Percentiles rank a stretch among this genome's conserved stretches.
Evolutionary conservation across 2,113 vertebrate species (phyloP).

Genomic region (Callipepla squamata): DNA sequence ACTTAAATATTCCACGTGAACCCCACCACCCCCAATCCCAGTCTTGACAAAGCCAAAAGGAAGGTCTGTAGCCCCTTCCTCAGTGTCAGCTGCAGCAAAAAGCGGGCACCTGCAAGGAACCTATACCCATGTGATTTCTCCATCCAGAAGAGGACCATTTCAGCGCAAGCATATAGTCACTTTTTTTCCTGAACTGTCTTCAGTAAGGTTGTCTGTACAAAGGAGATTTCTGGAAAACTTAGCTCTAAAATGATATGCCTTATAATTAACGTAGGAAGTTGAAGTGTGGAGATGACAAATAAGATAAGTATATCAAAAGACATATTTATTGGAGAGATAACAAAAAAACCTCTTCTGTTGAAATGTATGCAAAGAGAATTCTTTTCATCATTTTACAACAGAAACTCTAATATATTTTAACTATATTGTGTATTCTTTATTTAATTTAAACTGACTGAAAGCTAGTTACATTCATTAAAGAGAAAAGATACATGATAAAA

Average conservation of each 20-base stretch:
- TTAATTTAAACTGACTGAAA: neutral
- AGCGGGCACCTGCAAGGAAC: neutral
- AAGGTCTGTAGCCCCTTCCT: neutral
- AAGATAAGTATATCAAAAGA: neutral
- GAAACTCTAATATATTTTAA: neutral
- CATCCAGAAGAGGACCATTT: neutral
- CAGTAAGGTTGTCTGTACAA: neutral
- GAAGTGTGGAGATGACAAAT: neutral
- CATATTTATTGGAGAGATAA: neutral
- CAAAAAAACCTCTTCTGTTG: neutral
- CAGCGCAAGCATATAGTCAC: neutral
- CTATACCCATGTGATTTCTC: neutral
- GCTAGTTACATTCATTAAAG: neutral
- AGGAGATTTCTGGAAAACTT: neutral
- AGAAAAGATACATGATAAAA: neutral
- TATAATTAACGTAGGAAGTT: neutral
- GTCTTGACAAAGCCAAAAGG: fast-evolving
- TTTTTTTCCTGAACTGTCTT: neutral
- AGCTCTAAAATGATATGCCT: neutral
- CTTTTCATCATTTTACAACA: neutral
- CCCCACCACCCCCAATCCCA: fast-evolving
- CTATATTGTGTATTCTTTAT: neutral
- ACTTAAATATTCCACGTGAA: neutral
- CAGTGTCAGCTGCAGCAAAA: neutral
- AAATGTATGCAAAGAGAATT: neutral